Evolutionary conservation across 1,140 invertebrate species (phyloP).

Genomic region (Drosophila miranda): DNA sequence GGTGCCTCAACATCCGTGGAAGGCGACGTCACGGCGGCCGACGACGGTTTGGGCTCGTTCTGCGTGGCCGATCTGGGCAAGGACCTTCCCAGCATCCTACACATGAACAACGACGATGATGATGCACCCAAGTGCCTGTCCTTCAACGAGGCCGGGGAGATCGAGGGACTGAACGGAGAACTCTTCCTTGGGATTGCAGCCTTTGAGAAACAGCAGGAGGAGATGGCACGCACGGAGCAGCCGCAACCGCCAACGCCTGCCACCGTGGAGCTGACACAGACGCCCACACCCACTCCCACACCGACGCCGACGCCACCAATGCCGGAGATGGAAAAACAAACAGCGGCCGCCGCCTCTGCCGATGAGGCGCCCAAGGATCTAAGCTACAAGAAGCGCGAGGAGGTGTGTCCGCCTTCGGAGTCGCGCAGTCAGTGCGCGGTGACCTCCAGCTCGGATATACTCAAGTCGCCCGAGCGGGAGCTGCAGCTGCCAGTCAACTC

Average conservation of each 20-base stretch:
- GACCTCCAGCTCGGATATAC: slow-evolving; percentile 71
- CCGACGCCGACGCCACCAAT: slow-evolving; percentile 2
- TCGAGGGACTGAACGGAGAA: slow-evolving; percentile 77
- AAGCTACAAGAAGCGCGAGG: slow-evolving; percentile 83
- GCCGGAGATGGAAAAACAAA: slow-evolving; percentile 34
- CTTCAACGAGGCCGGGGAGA: slow-evolving; percentile 81
- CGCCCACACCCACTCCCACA: slow-evolving; percentile 39
- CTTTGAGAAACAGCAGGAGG: slow-evolving; percentile 71
- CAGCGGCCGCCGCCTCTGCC: not conserved
- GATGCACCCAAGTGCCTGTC: slow-evolving; percentile 82
- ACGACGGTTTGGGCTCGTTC: slow-evolving; percentile 47
- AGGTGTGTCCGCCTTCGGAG: slow-evolving; percentile 77
- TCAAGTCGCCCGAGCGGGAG: slow-evolving; percentile 57
- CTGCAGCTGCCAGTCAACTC: slow-evolving; percentile 61
- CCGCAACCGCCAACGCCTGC: slow-evolving; percentile 44
- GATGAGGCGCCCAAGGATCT: slow-evolving; percentile 85
- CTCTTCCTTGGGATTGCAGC: slow-evolving; percentile 70
- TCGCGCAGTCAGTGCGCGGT: slow-evolving; percentile 79
- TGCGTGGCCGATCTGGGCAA: slow-evolving; percentile 83
- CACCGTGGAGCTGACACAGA: slow-evolving; percentile 53
- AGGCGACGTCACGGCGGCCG: slow-evolving; percentile 1
- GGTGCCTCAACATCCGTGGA: slow-evolving; percentile 34
- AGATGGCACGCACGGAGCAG: slow-evolving; percentile 14
- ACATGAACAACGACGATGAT: slow-evolving; percentile 82
- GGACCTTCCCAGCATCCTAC: slow-evolving; percentile 64